Base-by-base conservation (phyloP, 2,888 invertebrate species). In the Monochamus alternatus region DNA sequence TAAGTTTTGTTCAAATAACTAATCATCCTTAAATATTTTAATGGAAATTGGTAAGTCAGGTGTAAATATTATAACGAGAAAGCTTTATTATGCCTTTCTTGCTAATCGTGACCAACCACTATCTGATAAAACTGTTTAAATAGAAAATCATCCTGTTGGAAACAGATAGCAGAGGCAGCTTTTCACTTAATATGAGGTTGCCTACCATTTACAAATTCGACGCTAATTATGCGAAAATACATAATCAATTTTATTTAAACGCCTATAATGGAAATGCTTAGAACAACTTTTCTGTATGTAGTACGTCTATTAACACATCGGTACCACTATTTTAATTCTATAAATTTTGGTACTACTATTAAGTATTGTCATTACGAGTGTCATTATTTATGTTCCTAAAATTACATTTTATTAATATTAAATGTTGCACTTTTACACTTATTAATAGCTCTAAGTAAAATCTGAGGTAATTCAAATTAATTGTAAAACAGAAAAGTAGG, bases 91-190 rank as follows among this genome's bases (percentile, higher is more conserved):
- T 79, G 81, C 82, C 75, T 80, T 85, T 84, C 84, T 84, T 85
- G 84, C 82, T 84, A 84, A 85, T 84, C 82, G 82, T 83, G 83
- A 82, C 81, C 82, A 38, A 83, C 84, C 81, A 78, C 80, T 82
- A 85, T 85, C 84, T 84, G 83, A 81, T 84, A 38, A 83, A 80
- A 79, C 80, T 81, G 78, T 82, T 78, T 85, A 83, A 84, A 86
- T 86, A 81, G 84, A 81, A 82, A 85, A 78, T 80, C 86, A 85
- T 82, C 84, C 81, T 85, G 85, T 85, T 84, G 86, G 86, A 86
- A 86, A 86, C 85, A 81, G 85, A 86, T 86, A 85, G 84, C 84
- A 81, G 82, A 84, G 84, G 83, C 84, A 81, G 82, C 84, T 84
- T 85, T 84, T 81, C 82, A 82, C 76, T 81, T 81, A 81, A 83